Conservation (phyloP, 2,113 vertebrate species). For the Cyrtonyx montezumae region DNA sequence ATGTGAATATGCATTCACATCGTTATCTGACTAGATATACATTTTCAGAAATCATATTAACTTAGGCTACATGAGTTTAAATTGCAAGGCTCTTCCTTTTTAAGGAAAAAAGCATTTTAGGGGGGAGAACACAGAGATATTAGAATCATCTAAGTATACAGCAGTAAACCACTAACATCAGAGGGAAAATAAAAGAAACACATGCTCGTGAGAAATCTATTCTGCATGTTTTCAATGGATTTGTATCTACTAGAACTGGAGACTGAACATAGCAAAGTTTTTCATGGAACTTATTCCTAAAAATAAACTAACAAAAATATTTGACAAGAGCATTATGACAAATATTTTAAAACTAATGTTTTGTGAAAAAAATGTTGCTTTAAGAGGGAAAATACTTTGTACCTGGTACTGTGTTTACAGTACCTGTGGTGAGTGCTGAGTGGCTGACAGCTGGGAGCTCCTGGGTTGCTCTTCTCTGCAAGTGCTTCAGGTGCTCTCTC, state of each 20-base stretch:
- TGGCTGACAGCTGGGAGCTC: too few relatives aligned
- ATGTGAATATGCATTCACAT: neutral
- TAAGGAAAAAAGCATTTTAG: neutral
- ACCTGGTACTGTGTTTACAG: too few relatives aligned
- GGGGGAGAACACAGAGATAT: neutral
- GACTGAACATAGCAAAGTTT: neutral
- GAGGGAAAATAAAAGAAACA: neutral
- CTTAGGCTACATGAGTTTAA: neutral
- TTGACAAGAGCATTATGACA: neutral
- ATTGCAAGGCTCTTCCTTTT: neutral
- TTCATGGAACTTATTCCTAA: neutral
- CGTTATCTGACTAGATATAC: neutral
- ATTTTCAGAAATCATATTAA: neutral
- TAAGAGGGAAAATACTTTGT: neutral
- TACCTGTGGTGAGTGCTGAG: fast-evolving
- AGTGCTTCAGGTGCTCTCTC: too few relatives aligned
- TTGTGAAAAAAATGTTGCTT: neutral
- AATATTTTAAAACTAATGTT: neutral
- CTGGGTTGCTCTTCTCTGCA: neutral
- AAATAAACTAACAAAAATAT: neutral
- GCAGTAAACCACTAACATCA: neutral
- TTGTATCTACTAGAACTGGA: neutral
- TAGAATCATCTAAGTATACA: neutral
- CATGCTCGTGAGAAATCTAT: neutral
- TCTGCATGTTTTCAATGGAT: neutral